A percentile compares a stretch with the other conserved stretches of the same genome.
These are phyloP conservation scores for Taurulus bubalis DNA, from an alignment of 2,113 vertebrate genomes.

Conservation along the genomic window DNA sequence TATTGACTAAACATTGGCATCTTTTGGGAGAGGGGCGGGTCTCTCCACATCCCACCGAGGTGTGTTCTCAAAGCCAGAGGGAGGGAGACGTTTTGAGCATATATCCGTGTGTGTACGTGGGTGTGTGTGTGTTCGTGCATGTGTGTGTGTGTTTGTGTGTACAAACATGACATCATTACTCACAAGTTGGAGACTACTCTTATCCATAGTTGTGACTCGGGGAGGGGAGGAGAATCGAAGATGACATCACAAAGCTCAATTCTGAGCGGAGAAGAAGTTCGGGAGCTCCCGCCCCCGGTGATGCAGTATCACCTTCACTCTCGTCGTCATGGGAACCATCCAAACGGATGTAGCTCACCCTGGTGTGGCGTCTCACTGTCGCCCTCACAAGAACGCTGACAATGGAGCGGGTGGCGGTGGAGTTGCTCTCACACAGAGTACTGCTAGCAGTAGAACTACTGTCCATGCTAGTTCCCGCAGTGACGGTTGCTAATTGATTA, in stretches of 20 bases:
- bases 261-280: slow-evolving; percentile 84
- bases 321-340: slow-evolving; percentile 75
- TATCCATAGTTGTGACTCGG: slow-evolving; percentile 83
- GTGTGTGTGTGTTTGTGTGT: slow-evolving; percentile 66
- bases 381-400: slow-evolving; percentile 82
- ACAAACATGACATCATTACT: slow-evolving; percentile 89
- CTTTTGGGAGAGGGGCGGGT: slow-evolving; percentile 57
- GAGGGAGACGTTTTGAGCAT: slow-evolving; percentile 81
- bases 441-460: slow-evolving; percentile 46
- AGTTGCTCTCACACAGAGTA: slow-evolving; percentile 62
- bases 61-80: slow-evolving; percentile 79
- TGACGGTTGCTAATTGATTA: slow-evolving; percentile 67
- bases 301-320: slow-evolving; percentile 72
- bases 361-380: slow-evolving; percentile 83
- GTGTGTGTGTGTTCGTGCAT: slow-evolving; percentile 33
- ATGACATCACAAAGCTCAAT: slow-evolving; percentile 87
- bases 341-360: slow-evolving; percentile 79
- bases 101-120: slow-evolving; percentile 43
- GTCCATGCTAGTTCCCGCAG: slow-evolving; percentile 59
- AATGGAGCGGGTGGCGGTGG: slow-evolving; percentile 66
- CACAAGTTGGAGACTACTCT: slow-evolving; percentile 82
- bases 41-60: slow-evolving; percentile 58
- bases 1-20: slow-evolving; percentile 61
- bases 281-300: slow-evolving; percentile 62
- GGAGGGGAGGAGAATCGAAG: slow-evolving; percentile 83